Conservation (phyloP, 2,113 vertebrate species). For the Eubucco bourcierii region DNA sequence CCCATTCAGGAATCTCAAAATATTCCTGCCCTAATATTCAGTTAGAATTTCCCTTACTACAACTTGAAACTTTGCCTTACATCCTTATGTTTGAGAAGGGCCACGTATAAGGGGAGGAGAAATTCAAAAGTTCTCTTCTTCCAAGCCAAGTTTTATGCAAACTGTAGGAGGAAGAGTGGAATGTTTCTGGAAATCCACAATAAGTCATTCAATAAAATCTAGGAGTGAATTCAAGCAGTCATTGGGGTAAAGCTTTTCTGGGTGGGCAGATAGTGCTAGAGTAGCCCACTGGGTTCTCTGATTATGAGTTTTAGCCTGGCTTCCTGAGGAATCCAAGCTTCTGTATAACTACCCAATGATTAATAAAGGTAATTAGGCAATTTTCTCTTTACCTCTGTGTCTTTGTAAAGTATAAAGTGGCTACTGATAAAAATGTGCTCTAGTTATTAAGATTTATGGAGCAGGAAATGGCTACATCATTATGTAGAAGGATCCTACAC, state of each 20-base stretch:
- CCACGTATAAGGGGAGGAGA: not conserved
- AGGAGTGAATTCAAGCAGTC: not conserved
- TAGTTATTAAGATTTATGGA: not conserved
- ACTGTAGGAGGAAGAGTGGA: not conserved
- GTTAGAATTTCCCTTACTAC: no score
- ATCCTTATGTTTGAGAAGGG: no score
- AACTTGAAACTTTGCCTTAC: not conserved
- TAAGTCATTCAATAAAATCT: not conserved
- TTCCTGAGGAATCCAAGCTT: not conserved
- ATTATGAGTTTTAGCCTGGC: not conserved
- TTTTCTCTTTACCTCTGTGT: not conserved
- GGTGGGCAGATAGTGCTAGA: rapidly evolving
- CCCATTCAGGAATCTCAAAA: not conserved
- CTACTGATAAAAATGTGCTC: not conserved
- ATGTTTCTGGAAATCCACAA: not conserved
- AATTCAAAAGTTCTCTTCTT: not conserved
- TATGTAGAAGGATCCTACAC: not conserved
- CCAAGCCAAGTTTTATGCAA: not conserved
- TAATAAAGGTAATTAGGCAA: no score
- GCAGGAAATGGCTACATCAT: not conserved
- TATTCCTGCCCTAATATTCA: no score
- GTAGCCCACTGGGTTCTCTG: not conserved
- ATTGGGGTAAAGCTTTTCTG: not conserved
- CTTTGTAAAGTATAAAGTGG: not conserved
- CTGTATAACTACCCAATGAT: not conserved